phyloP scores from a whole-genome alignment of 53 echinoderm and acorn worm species.

The Holothuria scabra region DNA sequence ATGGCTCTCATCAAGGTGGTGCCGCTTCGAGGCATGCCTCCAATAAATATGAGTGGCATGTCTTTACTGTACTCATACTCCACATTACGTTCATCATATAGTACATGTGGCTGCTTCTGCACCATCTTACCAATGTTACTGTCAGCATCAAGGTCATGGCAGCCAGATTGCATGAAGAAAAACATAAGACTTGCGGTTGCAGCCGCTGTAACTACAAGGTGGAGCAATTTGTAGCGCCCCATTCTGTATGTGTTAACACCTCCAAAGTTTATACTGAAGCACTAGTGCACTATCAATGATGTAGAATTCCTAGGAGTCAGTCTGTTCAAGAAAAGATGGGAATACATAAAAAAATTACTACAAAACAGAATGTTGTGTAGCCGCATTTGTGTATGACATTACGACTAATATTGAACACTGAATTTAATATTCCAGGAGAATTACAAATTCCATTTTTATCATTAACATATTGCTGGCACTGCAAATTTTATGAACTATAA shows the following conservation, averaged over 20 bases:
- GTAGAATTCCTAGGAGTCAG: neutral
- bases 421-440: no score
- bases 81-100: slow-evolving; percentile 72
- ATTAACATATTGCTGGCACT: no score
- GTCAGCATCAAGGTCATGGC: slow-evolving; percentile 51
- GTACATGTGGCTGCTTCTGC: slow-evolving; percentile 68
- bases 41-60: slow-evolving; percentile 98
- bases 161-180: slow-evolving; percentile 75
- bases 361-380: no score
- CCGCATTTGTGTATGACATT: no score
- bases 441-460: no score
- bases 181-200: slow-evolving; percentile 82
- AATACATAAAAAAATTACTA: no score
- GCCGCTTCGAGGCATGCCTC: slow-evolving; percentile 98
- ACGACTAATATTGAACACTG: no score
- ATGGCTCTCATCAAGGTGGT: slow-evolving; percentile 98
- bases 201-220: slow-evolving; percentile 74
- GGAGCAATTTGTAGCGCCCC: slow-evolving; percentile 74
- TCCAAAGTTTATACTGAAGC: neutral
- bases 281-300: neutral
- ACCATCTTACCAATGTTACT: slow-evolving; percentile 67
- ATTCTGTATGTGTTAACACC: slow-evolving; percentile 42
- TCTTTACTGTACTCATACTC: slow-evolving; percentile 83
- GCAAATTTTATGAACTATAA: no score
- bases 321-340: no score